A percentile compares a stretch with the other conserved stretches of the same genome.
phyloP scores from a whole-genome alignment of 2,797 vertebrate species.

The Monodelphis domestica region DNA sequence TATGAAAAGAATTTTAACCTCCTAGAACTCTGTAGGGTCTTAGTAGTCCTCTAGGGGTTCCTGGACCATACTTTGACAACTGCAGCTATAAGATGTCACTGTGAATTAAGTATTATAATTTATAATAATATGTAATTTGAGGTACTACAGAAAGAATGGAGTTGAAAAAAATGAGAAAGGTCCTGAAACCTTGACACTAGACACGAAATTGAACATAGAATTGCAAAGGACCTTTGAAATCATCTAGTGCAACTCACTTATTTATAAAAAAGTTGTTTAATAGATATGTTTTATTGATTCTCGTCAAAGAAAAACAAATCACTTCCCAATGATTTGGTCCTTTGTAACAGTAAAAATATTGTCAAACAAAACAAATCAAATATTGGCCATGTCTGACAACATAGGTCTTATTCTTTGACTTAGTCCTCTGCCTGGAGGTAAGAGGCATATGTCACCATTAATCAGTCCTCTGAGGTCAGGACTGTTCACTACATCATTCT shows the following conservation, averaged over 20 bases:
- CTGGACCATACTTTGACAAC: background rate
- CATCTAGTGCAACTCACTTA: background rate
- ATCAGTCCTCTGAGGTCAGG: background rate
- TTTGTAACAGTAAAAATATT: background rate
- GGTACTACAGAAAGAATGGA: background rate
- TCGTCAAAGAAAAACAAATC: background rate
- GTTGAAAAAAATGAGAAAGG: background rate
- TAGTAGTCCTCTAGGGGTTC: background rate
- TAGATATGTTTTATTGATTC: background rate
- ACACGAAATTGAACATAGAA: background rate
- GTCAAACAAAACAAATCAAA: background rate
- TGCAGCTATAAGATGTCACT: background rate
- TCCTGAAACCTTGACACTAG: background rate
- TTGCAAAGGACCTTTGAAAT: background rate
- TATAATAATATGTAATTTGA: background rate
- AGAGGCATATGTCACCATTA: background rate
- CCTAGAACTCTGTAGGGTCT: background rate
- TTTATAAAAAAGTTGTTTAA: background rate
- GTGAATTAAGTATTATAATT: background rate
- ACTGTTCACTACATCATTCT: background rate
- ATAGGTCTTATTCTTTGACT: background rate
- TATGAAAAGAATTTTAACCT: background rate
- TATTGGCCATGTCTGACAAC: background rate
- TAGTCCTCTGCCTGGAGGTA: background rate
- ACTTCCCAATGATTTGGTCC: background rate